These are phyloP conservation scores for Halictus ligatus DNA, from an alignment of 2,888 invertebrate species.

Conservation along the genomic window DNA sequence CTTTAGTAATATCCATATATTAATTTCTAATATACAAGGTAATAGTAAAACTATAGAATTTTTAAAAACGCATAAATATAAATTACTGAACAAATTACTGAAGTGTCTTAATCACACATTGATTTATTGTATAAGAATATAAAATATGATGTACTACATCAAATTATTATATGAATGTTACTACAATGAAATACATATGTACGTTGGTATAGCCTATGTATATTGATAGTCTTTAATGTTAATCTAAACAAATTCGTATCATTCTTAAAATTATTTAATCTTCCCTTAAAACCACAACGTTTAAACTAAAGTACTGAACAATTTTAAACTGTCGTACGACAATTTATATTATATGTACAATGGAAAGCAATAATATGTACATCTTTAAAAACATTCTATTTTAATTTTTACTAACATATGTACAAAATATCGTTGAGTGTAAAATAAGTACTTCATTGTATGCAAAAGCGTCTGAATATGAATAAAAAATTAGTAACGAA, in stretches of 20 bases:
- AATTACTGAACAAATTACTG: neutral
- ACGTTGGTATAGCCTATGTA: neutral
- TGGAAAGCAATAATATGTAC: slow-evolving; percentile 44
- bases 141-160: slow-evolving; percentile 14
- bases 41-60: neutral
- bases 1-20: neutral
- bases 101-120: neutral
- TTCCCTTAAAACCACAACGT: neutral
- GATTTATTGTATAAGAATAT: slow-evolving; percentile 21
- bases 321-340: slow-evolving; percentile 31
- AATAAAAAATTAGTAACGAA: slow-evolving; percentile 28
- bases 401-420: slow-evolving; percentile 14
- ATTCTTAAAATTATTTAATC: slow-evolving; percentile 3
- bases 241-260: slow-evolving; percentile 1
- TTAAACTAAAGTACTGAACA: neutral
- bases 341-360: slow-evolving; percentile 38
- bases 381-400: slow-evolving; percentile 26
- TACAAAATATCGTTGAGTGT: slow-evolving; percentile 32
- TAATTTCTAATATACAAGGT: neutral
- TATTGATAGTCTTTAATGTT: neutral
- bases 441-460: slow-evolving; percentile 34
- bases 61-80: neutral
- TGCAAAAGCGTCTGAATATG: slow-evolving; percentile 11
- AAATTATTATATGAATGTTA: neutral
- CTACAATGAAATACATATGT: slow-evolving; percentile 1